These are phyloP conservation scores for Sisyra terminalis DNA, from an alignment of 2,888 invertebrate genomes.

Conservation along the genomic window DNA sequence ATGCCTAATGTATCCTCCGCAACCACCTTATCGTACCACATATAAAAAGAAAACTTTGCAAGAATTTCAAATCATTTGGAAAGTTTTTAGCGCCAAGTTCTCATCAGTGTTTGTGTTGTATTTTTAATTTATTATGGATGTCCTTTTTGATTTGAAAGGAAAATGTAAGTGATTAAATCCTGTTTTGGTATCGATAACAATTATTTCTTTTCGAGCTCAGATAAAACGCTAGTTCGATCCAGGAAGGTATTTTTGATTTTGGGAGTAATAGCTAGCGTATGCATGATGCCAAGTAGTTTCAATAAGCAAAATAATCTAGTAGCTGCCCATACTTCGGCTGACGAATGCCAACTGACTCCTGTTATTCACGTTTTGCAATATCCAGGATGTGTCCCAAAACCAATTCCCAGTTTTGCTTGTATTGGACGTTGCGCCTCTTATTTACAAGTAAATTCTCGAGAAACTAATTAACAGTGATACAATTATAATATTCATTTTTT, in stretches of 20 bases:
- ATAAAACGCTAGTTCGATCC: no score
- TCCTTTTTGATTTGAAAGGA: no score
- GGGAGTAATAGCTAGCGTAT: constrained; percentile 19
- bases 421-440: constrained; percentile 83
- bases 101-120: no score
- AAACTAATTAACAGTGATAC: neutral
- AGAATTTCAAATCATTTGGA: no score
- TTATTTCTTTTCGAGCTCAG: no score
- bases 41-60: no score
- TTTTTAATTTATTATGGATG: no score
- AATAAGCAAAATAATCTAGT: constrained; percentile 12
- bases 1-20: no score
- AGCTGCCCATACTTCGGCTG: constrained; percentile 29
- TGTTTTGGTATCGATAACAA: no score
- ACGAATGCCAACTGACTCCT: constrained; percentile 81
- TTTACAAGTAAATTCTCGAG: constrained; percentile 61
- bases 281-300: constrained; percentile 21
- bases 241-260: neutral
- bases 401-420: constrained; percentile 86
- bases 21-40: no score
- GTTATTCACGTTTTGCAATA: constrained; percentile 84
- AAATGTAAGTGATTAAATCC: no score
- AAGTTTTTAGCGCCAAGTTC: no score
- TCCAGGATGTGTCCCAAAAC: constrained; percentile 82
- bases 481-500: constrained; percentile 9